These are phyloP conservation scores for Glandiceps talaboti DNA, from an alignment of 53 echinoderm and acorn worm species.

Conservation along the genomic window DNA sequence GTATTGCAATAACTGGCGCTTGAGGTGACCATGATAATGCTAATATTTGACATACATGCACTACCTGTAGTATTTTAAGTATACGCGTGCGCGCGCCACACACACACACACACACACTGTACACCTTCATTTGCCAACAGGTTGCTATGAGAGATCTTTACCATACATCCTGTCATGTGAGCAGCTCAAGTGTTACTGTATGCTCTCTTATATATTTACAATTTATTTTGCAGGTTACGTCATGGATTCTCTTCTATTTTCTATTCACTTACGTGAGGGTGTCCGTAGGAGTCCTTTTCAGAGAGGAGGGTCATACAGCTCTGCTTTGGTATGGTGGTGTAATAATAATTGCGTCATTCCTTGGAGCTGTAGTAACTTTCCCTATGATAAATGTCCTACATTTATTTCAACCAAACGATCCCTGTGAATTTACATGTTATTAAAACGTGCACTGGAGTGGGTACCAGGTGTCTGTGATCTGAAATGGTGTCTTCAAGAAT, in stretches of 20 bases:
- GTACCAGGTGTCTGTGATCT: no score
- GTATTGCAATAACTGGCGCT: no score
- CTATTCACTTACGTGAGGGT: slow-evolving; percentile 40
- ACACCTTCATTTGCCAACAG: not conserved
- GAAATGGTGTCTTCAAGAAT: no score
- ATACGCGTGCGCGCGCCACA: no score
- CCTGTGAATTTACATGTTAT: not conserved
- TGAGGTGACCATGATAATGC: no score
- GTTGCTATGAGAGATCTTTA: not conserved
- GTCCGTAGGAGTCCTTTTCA: slow-evolving; percentile 38
- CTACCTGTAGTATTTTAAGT: no score
- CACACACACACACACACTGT: not conserved
- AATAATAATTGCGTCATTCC: slow-evolving; percentile 33
- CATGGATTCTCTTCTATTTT: slow-evolving; percentile 24
- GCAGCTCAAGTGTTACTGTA: not conserved
- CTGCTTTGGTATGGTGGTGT: slow-evolving; percentile 40
- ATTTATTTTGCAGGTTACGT: slow-evolving; percentile 31
- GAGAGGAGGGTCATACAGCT: slow-evolving; percentile 10
- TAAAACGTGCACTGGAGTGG: not conserved
- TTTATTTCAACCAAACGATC: slow-evolving; percentile 13
- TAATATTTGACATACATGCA: no score
- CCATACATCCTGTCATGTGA: no score
- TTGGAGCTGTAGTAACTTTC: slow-evolving; percentile 51
- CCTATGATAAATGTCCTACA: slow-evolving; percentile 31
- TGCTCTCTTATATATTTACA: no score